Conservation (phyloP, 2,888 invertebrate genomes). For the Bombylius major region DNA sequence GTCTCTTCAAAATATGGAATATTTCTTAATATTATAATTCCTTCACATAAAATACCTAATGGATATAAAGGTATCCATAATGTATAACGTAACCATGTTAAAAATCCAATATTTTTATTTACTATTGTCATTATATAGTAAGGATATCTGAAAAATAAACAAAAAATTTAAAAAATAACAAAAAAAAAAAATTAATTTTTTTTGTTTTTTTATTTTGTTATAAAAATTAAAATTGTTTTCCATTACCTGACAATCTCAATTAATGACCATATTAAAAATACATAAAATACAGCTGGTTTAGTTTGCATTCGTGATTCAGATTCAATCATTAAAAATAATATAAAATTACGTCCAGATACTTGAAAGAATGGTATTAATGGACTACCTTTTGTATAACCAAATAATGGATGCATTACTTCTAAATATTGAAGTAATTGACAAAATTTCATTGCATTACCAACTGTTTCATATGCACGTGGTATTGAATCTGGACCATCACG, state of each 20-base stretch:
- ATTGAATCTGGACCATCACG: constrained; percentile 62
- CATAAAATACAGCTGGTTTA: constrained; percentile 74
- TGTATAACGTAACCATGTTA: constrained; percentile 89
- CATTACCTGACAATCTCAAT: constrained; percentile 71
- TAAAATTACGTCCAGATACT: constrained; percentile 62
- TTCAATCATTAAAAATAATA: constrained; percentile 72
- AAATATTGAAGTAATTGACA: constrained; percentile 71
- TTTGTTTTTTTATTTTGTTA: background rate
- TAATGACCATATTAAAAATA: constrained; percentile 72
- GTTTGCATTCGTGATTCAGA: constrained; percentile 75
- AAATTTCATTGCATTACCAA: constrained; percentile 67
- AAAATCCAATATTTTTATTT: constrained; percentile 53
- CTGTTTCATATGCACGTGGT: constrained; percentile 53
- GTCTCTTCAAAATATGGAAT: constrained; percentile 86
- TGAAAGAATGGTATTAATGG: constrained; percentile 61
- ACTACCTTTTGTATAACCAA: constrained; percentile 76
- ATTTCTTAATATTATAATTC: constrained; percentile 64
- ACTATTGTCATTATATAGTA: constrained; percentile 77
- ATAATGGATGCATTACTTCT: constrained; percentile 79
- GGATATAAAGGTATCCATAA: constrained; percentile 92
- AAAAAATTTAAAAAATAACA: constrained; percentile 1
- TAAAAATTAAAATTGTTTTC: background rate
- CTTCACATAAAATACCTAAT: constrained; percentile 76
- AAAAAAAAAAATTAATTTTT: too few species aligned
- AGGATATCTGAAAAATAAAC: constrained; percentile 67